These are phyloP conservation scores for Phycodurus eques DNA, from an alignment of 2,113 vertebrate species.

Conservation along the genomic window DNA sequence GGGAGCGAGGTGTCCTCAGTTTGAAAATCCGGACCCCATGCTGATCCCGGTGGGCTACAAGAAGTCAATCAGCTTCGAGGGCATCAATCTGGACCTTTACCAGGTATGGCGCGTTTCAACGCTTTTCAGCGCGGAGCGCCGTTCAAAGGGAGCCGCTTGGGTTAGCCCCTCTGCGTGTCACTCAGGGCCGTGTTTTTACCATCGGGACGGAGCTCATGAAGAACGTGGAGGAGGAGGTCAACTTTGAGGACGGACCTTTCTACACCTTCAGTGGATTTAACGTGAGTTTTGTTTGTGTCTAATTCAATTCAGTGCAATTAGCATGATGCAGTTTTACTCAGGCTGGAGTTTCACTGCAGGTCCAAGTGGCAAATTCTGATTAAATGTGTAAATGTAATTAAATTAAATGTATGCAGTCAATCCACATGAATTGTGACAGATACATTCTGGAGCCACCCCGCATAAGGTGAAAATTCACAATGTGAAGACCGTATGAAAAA, in stretches of 20 bases:
- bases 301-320: neutral
- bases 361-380: no score
- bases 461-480: no score
- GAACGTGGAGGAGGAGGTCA: constrained; percentile 65
- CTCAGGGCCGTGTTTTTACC: constrained; percentile 57
- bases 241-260: constrained; percentile 22
- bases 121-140: neutral
- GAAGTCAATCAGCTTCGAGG: constrained; percentile 82
- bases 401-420: no score
- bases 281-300: constrained; percentile 50
- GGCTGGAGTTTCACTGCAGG: no score
- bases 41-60: constrained; percentile 84
- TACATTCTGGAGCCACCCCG: no score
- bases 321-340: no score
- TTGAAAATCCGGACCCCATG: constrained; percentile 80
- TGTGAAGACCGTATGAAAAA: no score
- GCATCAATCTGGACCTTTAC: constrained; percentile 78
- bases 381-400: no score
- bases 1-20: constrained; percentile 84
- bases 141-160: neutral
- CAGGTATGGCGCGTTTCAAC: constrained; percentile 55
- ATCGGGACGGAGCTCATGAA: constrained; percentile 73
- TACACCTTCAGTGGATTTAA: constrained; percentile 68
- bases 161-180: neutral
- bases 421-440: no score